Percentiles rank a stretch among this genome's conserved stretches.
phyloP scores from a whole-genome alignment of 2,888 invertebrate species.

The Thyatira batis region DNA sequence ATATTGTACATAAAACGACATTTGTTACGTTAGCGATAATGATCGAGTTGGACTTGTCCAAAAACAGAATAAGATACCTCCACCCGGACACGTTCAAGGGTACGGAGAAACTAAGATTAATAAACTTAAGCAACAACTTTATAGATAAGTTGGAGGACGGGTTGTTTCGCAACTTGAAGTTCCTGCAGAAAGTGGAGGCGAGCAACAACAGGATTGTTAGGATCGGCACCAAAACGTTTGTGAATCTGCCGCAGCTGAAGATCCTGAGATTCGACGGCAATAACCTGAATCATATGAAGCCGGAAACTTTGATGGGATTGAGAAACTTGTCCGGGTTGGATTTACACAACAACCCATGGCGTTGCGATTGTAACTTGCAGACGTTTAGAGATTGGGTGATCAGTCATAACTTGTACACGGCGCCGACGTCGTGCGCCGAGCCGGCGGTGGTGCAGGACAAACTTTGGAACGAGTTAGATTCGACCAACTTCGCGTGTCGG shows the following conservation, averaged over 20 bases:
- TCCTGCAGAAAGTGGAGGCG: slow-evolving; percentile 89
- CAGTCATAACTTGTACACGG: slow-evolving; percentile 87
- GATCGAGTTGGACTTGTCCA: slow-evolving; percentile 91
- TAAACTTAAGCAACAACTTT: slow-evolving; percentile 89
- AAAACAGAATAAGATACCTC: slow-evolving; percentile 86
- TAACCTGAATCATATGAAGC: slow-evolving; percentile 85
- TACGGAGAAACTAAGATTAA: slow-evolving; percentile 86
- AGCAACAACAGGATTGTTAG: slow-evolving; percentile 88
- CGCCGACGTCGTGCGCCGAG: slow-evolving; percentile 88
- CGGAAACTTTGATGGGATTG: slow-evolving; percentile 86
- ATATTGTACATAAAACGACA: slow-evolving; percentile 86
- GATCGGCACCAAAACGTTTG: slow-evolving; percentile 88
- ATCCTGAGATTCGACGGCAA: slow-evolving; percentile 90
- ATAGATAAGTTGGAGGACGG: slow-evolving; percentile 88
- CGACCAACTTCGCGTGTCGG: slow-evolving; percentile 91
- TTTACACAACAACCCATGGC: slow-evolving; percentile 92
- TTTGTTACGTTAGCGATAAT: slow-evolving; percentile 89
- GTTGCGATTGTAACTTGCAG: slow-evolving; percentile 93
- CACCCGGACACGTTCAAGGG: slow-evolving; percentile 88
- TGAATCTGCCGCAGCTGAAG: slow-evolving; percentile 85
- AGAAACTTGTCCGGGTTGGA: slow-evolving; percentile 88
- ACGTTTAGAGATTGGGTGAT: slow-evolving; percentile 90
- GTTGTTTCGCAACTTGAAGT: slow-evolving; percentile 88
- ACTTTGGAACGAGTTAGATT: slow-evolving; percentile 88
- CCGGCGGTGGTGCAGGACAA: slow-evolving; percentile 86